Percentiles rank a stretch among this genome's conserved stretches.
phyloP scores from a whole-genome alignment of 2,888 invertebrate genomes.

The Drosophila lacicola region DNA sequence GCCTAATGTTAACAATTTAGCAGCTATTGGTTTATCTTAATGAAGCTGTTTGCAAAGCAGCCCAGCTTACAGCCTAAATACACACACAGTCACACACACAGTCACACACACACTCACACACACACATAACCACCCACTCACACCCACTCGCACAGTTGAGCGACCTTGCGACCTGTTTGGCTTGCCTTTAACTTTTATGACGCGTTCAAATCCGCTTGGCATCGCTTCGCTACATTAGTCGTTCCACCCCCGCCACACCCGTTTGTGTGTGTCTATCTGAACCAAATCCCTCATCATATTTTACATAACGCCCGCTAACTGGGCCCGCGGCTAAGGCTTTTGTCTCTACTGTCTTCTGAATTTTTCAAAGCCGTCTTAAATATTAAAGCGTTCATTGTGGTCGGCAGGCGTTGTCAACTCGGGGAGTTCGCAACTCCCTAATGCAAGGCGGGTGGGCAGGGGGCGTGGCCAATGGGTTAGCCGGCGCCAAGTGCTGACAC shows the following conservation, averaged over 20 bases:
- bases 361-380: slow-evolving; percentile 74
- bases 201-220: slow-evolving; percentile 70
- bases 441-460: slow-evolving; percentile 4
- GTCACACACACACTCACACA: slow-evolving; percentile 14
- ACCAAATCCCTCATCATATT: slow-evolving; percentile 51
- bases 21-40: slow-evolving; percentile 81
- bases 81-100: slow-evolving; percentile 35
- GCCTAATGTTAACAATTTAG: slow-evolving; percentile 80
- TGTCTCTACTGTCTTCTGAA: slow-evolving; percentile 66
- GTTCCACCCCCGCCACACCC: neutral
- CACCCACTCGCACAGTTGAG: slow-evolving; percentile 46
- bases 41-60: slow-evolving; percentile 69
- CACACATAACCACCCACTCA: slow-evolving; percentile 12
- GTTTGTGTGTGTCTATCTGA: slow-evolving; percentile 5
- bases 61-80: slow-evolving; percentile 52
- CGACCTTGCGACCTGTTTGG: slow-evolving; percentile 66
- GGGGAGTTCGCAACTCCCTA: slow-evolving; percentile 22
- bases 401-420: slow-evolving; percentile 22
- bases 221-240: slow-evolving; percentile 55
- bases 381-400: slow-evolving; percentile 74
- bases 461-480: slow-evolving; percentile 3
- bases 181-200: slow-evolving; percentile 76
- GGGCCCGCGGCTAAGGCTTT: slow-evolving; percentile 39
- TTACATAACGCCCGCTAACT: slow-evolving; percentile 43
- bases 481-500: slow-evolving; percentile 71